phyloP scores from a whole-genome alignment of 2,888 invertebrate genomes.

The Eupsilia transversa region DNA sequence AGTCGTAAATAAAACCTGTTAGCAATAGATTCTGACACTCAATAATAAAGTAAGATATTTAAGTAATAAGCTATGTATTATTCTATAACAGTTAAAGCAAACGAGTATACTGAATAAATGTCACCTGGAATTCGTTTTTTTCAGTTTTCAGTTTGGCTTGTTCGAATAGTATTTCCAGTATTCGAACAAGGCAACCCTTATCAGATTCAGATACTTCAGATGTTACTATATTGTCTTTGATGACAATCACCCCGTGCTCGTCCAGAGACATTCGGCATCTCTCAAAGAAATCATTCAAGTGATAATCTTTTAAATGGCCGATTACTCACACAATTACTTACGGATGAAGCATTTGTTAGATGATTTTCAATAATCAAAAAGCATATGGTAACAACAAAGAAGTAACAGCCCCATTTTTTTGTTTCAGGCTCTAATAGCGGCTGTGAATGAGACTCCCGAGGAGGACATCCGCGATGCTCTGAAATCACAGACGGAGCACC shows the following conservation, averaged over 20 bases:
- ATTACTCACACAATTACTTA: conserved; percentile 94
- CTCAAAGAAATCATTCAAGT: conserved; percentile 94
- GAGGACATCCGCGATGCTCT: conserved; percentile 94
- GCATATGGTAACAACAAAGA: no score
- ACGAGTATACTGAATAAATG: conserved; percentile 96
- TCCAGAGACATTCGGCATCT: conserved; percentile 89
- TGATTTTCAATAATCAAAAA: not conserved
- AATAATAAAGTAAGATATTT: conserved; percentile 27
- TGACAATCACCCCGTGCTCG: conserved; percentile 78
- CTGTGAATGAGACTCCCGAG: conserved; percentile 90
- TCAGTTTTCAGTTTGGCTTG: conserved; percentile 94
- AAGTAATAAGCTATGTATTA: conserved; percentile 26
- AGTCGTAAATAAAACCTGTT: conserved; percentile 60
- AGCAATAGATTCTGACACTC: conserved; percentile 43
- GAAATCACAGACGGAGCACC: conserved; percentile 91
- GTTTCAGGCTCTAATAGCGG: conserved; percentile 94
- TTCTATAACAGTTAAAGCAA: conserved; percentile 92
- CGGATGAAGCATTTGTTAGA: no score
- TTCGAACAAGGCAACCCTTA: conserved; percentile 72
- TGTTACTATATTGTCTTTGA: conserved; percentile 94
- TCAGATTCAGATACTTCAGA: conserved; percentile 93
- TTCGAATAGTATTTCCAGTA: conserved; percentile 92
- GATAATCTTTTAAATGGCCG: conserved; percentile 95
- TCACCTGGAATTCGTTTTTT: conserved; percentile 95
- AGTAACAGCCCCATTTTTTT: conserved; percentile 64